A percentile compares a stretch with the other conserved stretches of the same genome.
Evolutionary conservation across 2,797 vertebrate genomes (phyloP).

Genomic region (Poecilia picta): DNA sequence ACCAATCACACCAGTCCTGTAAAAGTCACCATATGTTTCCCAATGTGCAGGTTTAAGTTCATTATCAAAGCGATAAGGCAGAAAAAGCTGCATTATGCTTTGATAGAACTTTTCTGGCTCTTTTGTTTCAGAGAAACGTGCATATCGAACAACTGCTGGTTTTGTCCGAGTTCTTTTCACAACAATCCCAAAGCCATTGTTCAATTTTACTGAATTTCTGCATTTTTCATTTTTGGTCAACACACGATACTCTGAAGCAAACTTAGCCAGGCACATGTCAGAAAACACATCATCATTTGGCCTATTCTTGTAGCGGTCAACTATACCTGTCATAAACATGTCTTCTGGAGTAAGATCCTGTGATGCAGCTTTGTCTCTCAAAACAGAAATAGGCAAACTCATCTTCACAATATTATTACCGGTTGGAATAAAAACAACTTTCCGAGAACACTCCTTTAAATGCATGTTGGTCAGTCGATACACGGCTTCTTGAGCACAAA

Average conservation of each 20-base stretch:
- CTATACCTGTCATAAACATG: slow-evolving; percentile 14
- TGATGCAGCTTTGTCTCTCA: neutral
- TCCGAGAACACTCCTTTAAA: slow-evolving; percentile 35
- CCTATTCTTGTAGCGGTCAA: neutral
- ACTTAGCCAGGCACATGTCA: slow-evolving; percentile 32
- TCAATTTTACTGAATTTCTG: neutral
- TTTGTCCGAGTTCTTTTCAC: slow-evolving; percentile 19
- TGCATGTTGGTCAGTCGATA: slow-evolving; percentile 36
- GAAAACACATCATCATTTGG: neutral
- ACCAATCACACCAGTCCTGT: neutral
- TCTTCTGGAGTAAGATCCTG: neutral
- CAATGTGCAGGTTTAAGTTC: neutral
- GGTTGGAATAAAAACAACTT: slow-evolving; percentile 41
- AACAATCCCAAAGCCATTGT: neutral
- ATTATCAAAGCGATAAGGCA: neutral
- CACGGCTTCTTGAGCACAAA: slow-evolving; percentile 27
- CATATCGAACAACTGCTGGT: slow-evolving; percentile 31
- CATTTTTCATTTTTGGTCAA: neutral
- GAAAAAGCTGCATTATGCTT: neutral
- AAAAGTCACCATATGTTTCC: neutral
- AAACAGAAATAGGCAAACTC: slow-evolving; percentile 16
- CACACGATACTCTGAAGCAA: slow-evolving; percentile 34
- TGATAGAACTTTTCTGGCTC: neutral
- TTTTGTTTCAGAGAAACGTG: slow-evolving; percentile 15
- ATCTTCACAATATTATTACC: slow-evolving; percentile 23